phyloP scores from a whole-genome alignment of 1,140 invertebrate genomes.

The Saccostrea echinata region DNA sequence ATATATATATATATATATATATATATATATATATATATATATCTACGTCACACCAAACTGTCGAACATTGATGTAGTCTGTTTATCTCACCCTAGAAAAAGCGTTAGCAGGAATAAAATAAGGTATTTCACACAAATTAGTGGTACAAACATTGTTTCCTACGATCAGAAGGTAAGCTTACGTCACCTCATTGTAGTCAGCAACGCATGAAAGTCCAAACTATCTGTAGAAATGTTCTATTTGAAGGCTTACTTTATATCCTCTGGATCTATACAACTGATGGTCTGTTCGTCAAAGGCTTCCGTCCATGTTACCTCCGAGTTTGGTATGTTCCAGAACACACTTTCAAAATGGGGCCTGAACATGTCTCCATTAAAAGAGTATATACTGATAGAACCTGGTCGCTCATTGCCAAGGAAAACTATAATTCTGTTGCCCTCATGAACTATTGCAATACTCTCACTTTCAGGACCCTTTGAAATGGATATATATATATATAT shows the following conservation, averaged over 20 bases:
- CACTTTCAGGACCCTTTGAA: conserved; percentile 48
- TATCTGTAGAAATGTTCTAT: not conserved
- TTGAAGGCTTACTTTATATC: conserved; percentile 43
- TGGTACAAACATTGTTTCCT: too few species aligned
- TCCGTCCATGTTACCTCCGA: conserved; percentile 37
- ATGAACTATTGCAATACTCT: conserved; percentile 46
- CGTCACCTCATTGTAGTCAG: too few species aligned
- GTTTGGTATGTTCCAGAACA: conserved; percentile 14
- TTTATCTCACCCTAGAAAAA: too few species aligned
- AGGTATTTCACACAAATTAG: too few species aligned
- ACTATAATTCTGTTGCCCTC: conserved; percentile 27
- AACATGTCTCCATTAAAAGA: conserved; percentile 28
- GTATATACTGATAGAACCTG: conserved; percentile 52
- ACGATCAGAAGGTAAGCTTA: too few species aligned
- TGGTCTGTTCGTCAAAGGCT: conserved; percentile 32
- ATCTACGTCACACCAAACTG: too few species aligned
- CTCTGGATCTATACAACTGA: conserved; percentile 51
- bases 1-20: too few species aligned
- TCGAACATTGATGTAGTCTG: too few species aligned
- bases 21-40: too few species aligned
- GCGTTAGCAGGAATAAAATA: too few species aligned
- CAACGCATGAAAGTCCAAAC: too few species aligned
- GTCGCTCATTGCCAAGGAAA: conserved; percentile 52
- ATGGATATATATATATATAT: not conserved
- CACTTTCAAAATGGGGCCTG: not conserved